Evolutionary conservation across 1,140 invertebrate genomes (phyloP).

Genomic region (Apis dorsata): DNA sequence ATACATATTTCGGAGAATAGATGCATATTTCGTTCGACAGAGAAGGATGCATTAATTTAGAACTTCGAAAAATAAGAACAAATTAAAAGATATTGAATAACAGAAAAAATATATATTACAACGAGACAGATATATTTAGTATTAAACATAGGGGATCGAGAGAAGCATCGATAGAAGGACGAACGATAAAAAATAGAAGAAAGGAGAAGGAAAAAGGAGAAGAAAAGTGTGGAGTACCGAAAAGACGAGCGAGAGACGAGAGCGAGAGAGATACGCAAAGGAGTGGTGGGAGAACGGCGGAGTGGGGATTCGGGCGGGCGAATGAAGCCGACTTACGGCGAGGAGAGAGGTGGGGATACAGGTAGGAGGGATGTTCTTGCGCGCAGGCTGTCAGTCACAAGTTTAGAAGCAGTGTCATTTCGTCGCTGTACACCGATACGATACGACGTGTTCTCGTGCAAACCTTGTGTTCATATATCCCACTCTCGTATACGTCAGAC

Average conservation of each 20-base stretch:
- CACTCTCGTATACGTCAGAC: background rate
- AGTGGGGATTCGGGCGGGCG: background rate
- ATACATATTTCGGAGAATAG: too few species aligned
- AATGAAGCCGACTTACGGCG: constrained; percentile 4
- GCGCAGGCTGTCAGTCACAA: constrained; percentile 65
- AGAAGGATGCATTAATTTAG: background rate
- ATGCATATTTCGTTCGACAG: too few species aligned
- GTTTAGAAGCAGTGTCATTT: constrained; percentile 54
- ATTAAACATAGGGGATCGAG: background rate
- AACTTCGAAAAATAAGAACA: too few species aligned
- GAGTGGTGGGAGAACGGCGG: background rate
- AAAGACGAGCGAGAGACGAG: background rate
- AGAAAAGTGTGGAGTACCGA: background rate
- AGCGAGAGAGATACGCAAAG: background rate
- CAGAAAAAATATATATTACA: background rate
- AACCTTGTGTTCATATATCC: constrained; percentile 29
- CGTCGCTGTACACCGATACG: constrained; percentile 57
- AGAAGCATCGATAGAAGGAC: background rate
- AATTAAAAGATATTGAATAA: background rate
- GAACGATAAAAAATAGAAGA: background rate
- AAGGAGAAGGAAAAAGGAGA: background rate
- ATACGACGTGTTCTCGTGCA: constrained; percentile 53
- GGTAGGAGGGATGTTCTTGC: constrained; percentile 60
- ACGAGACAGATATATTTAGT: background rate
- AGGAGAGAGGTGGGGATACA: constrained; percentile 9